A percentile compares a stretch with the other conserved stretches of the same genome.
Evolutionary conservation across 2,888 invertebrate species (phyloP).

Genomic region (Lithosia quadra): DNA sequence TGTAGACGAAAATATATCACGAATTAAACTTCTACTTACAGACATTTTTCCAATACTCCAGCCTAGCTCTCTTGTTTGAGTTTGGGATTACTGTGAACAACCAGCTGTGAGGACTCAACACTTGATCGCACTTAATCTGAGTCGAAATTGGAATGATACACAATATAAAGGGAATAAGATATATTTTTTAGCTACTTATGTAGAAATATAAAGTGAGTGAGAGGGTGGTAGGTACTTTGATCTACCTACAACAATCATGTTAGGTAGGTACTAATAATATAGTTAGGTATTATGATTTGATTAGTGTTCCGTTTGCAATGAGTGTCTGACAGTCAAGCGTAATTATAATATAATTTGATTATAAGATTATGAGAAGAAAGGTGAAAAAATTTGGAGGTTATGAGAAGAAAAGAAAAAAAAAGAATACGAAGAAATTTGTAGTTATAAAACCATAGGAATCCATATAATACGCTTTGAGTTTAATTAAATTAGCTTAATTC

Average conservation of each 20-base stretch:
- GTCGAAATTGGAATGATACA: neutral
- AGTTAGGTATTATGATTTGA: too few relatives aligned
- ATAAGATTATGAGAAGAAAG: too few relatives aligned
- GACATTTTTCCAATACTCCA: neutral
- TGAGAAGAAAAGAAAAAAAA: too few relatives aligned
- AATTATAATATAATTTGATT: too few relatives aligned
- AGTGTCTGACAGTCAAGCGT: too few relatives aligned
- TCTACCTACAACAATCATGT: neutral
- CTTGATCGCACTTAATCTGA: slow-evolving; percentile 5
- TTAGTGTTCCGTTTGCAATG: too few relatives aligned
- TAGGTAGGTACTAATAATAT: too few relatives aligned
- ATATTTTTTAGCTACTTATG: neutral
- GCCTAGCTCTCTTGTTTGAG: neutral
- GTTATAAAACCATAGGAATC: too few relatives aligned
- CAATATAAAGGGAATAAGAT: neutral
- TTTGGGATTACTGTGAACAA: slow-evolving; percentile 1
- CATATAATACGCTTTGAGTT: too few relatives aligned
- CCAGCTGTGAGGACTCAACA: neutral
- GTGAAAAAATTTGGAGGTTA: too few relatives aligned
- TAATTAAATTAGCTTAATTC: too few relatives aligned
- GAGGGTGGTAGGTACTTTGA: neutral
- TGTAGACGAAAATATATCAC: neutral
- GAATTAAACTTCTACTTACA: neutral
- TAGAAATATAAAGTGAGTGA: neutral
- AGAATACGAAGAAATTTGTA: too few relatives aligned